phyloP scores from a whole-genome alignment of 2,113 vertebrate species.

The Tragelaphus scriptus region DNA sequence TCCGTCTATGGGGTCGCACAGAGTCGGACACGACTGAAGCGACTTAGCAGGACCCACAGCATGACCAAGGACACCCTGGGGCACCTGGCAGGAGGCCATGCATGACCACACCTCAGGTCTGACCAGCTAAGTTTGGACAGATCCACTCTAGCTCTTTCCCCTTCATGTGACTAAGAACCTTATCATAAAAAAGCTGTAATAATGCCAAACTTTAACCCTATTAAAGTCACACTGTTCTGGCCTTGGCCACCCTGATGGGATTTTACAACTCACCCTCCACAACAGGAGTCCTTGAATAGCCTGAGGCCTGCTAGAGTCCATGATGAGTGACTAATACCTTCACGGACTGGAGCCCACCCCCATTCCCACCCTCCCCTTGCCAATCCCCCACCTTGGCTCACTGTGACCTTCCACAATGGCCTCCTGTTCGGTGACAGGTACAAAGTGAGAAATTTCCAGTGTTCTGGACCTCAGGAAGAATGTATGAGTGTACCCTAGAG shows the following conservation, averaged over 20 bases:
- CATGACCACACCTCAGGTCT: not conserved
- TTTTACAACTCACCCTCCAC: constrained; percentile 56
- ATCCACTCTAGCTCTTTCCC: not conserved
- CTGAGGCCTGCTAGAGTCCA: constrained; percentile 12
- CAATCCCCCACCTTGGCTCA: not conserved
- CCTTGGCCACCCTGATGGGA: constrained; percentile 17
- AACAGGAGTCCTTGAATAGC: constrained; percentile 45
- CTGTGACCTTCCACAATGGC: constrained; percentile 51
- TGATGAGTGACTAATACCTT: constrained; percentile 60
- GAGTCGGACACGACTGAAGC: too few species aligned
- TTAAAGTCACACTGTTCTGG: constrained; percentile 28
- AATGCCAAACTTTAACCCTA: constrained; percentile 54
- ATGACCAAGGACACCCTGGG: not conserved
- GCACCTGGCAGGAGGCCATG: not conserved
- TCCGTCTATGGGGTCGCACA: too few species aligned
- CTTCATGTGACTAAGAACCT: not conserved
- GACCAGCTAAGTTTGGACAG: not conserved
- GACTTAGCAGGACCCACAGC: not conserved
- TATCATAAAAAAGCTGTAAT: constrained; percentile 47
- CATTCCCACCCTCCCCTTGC: not conserved
- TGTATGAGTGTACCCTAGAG: rapidly evolving
- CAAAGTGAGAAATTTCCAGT: constrained; percentile 75
- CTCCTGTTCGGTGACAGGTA: constrained; percentile 64
- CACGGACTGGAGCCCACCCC: constrained; percentile 40
- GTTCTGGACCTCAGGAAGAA: constrained; percentile 39